Evolutionary conservation across 2,888 invertebrate species (phyloP), one percentile per base, ranked within the genome.

Genomic region (Cryptocephalus primarius): DNA sequence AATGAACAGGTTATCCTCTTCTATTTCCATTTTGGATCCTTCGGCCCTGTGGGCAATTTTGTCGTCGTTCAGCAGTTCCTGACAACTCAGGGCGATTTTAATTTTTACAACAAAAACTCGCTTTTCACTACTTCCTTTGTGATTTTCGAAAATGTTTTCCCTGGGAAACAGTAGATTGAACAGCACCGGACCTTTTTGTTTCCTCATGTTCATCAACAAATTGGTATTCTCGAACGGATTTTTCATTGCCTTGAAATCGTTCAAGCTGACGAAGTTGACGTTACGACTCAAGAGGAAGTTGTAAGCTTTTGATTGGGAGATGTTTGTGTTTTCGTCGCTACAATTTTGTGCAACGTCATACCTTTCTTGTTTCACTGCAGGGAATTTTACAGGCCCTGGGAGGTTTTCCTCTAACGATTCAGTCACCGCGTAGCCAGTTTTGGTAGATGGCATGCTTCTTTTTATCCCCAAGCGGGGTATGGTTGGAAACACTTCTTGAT

Each of bases 21-120:
- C 22, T 22, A 22, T 22, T 22, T 22, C 22, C 22, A 22, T 22
- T 22, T 22, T 22, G 22, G 22, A 73, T 52, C 56, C 66, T 49
- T 75, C 74, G 55, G 72, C 71, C 48, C 67, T 72, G 43, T 76
- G 76, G 57, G 11, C 9, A 11, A 22, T 22, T 22, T 2, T 22
- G 3, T 22, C 22, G 22, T 22, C 22, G 22, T 22, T 22, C 22
- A 22, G 2, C 3, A 22, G 22, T 22, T 22, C 22, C 22, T 22
- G 22, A 6, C 22, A 22, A 22, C 22, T 22, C 22, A 22, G 22
- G 22, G 22, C 6, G 6, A 22, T 22, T 22, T 22, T 22, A 22
- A 22, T 22, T 22, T 22, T 36, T 6, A 36, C 36, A 11, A 11
- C 36, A 6, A 11, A 36, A 36, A 11, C 12, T 2, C 12, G n/a